phyloP scores from a whole-genome alignment of 30 jellyfish, hydroid and myxozoan species.

The Hydractinia symbiolongicarpus region DNA sequence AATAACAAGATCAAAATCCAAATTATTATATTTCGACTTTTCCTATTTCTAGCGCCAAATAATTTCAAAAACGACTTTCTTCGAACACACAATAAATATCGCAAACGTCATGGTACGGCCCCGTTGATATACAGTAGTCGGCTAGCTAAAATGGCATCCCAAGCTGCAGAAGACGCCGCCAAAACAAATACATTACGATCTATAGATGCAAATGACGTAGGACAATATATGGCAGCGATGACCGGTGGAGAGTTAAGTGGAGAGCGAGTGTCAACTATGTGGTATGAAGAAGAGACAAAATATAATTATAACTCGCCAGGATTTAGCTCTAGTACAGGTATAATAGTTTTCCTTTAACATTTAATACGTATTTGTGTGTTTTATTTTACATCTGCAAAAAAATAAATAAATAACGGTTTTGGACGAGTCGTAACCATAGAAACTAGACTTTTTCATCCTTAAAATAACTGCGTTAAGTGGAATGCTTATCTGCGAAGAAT shows the following conservation, averaged over 20 bases:
- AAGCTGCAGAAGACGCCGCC: conserved; percentile 98
- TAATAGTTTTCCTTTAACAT: neutral
- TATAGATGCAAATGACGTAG: conserved; percentile 72
- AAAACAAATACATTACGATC: conserved; percentile 93
- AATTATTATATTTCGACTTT: no score
- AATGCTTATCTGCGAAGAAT: no score
- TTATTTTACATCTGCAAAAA: no score
- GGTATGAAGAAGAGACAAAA: conserved; percentile 94
- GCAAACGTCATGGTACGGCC: conserved; percentile 72
- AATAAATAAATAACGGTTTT: no score
- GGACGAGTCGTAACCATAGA: no score
- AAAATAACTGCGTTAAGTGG: no score
- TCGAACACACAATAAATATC: conserved; percentile 57
- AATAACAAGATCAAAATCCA: no score
- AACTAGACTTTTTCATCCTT: no score
- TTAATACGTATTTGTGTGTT: neutral
- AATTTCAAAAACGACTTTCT: conserved; percentile 55
- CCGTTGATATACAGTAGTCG: conserved; percentile 74
- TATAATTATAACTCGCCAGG: conserved; percentile 78
- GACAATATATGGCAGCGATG: conserved; percentile 99
- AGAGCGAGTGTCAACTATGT: conserved; percentile 81
- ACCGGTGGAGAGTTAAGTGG: conserved; percentile 96
- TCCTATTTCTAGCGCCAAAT: conserved; percentile 45
- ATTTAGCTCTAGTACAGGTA: conserved; percentile 96
- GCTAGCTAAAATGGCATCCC: conserved; percentile 81